Conservation (phyloP, 2,888 invertebrate genomes). For the Meliscaeva auricollis region DNA sequence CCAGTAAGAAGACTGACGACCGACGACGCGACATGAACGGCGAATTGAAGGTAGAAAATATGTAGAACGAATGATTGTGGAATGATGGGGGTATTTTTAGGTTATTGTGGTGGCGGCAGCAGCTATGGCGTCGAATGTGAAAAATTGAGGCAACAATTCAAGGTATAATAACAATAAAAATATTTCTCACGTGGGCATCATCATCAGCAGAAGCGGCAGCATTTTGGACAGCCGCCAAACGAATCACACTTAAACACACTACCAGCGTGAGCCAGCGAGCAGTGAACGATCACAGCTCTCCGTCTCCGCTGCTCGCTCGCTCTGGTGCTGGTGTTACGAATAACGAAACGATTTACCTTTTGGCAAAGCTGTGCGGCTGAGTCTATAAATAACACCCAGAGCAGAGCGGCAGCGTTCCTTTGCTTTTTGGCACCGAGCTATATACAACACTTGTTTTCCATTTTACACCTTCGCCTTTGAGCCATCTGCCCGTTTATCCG, state of each 20-base stretch:
- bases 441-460: slow-evolving; percentile 68
- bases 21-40: neutral
- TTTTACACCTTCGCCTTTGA: slow-evolving; percentile 73
- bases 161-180: slow-evolving; percentile 76
- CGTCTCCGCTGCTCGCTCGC: neutral
- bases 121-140: slow-evolving; percentile 74
- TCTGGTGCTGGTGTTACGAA: neutral
- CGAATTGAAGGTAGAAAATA: slow-evolving; percentile 22
- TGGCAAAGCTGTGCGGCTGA: slow-evolving; percentile 56
- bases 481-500: slow-evolving; percentile 66
- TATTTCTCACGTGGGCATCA: slow-evolving; percentile 76
- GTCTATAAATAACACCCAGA: slow-evolving; percentile 67
- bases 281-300: neutral
- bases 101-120: slow-evolving; percentile 74
- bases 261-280: slow-evolving; percentile 46
- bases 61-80: slow-evolving; percentile 11
- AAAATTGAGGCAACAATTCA: slow-evolving; percentile 76
- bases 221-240: slow-evolving; percentile 74
- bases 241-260: slow-evolving; percentile 73
- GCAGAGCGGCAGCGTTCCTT: slow-evolving; percentile 35
- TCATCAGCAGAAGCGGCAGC: slow-evolving; percentile 35
- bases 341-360: slow-evolving; percentile 26
- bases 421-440: slow-evolving; percentile 49
- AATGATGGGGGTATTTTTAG: slow-evolving; percentile 62
- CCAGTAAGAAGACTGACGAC: neutral